These are phyloP conservation scores for Drosophila serrata DNA, from an alignment of 1,140 invertebrate species.

Conservation along the genomic window DNA sequence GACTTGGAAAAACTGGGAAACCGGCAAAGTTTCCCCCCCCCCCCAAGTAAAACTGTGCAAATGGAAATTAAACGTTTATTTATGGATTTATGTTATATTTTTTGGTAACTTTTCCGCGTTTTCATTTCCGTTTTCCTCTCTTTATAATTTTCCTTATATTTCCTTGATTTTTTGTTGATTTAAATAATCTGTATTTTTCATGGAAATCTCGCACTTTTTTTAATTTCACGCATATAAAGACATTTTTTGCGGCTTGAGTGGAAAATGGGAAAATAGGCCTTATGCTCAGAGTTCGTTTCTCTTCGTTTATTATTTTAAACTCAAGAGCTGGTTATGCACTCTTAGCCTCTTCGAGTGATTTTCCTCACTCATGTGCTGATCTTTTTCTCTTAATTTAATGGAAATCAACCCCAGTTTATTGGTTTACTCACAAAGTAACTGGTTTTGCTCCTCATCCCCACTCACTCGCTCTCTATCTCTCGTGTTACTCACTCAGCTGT, in stretches of 20 bases:
- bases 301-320: background rate
- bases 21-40: conserved; percentile 9
- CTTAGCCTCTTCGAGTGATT: background rate
- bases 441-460: background rate
- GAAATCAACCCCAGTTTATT: conserved; percentile 8
- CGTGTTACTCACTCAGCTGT: conserved; percentile 33
- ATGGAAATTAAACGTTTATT: conserved; percentile 36
- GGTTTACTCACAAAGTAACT: conserved; percentile 6
- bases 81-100: conserved; percentile 31
- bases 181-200: conserved; percentile 37
- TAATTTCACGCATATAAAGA: conserved; percentile 15
- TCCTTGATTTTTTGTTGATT: conserved; percentile 2
- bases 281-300: background rate
- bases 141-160: background rate
- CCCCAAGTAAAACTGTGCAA: conserved; percentile 20
- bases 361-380: background rate
- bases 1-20: conserved; percentile 1
- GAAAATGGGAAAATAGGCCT: background rate
- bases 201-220: conserved; percentile 22
- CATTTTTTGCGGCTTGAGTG: conserved; percentile 1
- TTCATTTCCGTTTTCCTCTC: background rate
- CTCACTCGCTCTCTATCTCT: conserved; percentile 17
- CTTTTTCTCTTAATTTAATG: conserved; percentile 10
- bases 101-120: conserved; percentile 10
- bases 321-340: conserved; percentile 7